Evolutionary conservation across 2,888 invertebrate species (phyloP).

Genomic region (Phaonia tiefii): DNA sequence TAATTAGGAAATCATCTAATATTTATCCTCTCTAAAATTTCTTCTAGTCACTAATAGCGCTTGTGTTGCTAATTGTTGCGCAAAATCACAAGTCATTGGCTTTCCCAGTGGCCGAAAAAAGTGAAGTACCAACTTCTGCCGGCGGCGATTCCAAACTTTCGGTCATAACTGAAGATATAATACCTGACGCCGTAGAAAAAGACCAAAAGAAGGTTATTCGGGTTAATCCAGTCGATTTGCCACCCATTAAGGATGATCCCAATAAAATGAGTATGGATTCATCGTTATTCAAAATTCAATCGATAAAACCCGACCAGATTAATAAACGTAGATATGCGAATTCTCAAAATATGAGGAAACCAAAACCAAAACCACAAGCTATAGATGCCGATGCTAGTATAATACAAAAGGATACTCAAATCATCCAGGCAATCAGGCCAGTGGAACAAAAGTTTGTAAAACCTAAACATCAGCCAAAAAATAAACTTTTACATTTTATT

Average conservation of each 20-base stretch:
- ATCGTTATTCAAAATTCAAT: conserved; percentile 75
- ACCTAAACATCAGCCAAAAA: conserved; percentile 66
- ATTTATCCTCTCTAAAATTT: conserved; percentile 6
- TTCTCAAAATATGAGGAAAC: conserved; percentile 72
- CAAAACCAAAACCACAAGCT: conserved; percentile 51
- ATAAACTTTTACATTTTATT: conserved; percentile 74
- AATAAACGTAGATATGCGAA: conserved; percentile 70
- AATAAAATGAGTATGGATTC: conserved; percentile 72
- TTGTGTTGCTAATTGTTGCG: background rate
- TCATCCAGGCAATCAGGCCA: conserved; percentile 70
- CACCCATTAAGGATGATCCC: conserved; percentile 69
- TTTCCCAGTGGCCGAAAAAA: conserved; percentile 24
- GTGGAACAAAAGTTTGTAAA: conserved; percentile 70
- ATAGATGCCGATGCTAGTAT: conserved; percentile 38
- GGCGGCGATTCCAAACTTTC: conserved; percentile 15
- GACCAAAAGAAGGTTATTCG: conserved; percentile 77
- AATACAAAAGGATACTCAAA: conserved; percentile 68
- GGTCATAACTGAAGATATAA: conserved; percentile 75
- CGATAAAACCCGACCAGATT: conserved; percentile 69
- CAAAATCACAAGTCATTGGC: conserved; percentile 36
- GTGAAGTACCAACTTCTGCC: background rate
- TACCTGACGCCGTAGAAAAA: conserved; percentile 73
- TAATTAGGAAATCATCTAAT: background rate
- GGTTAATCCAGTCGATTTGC: conserved; percentile 75
- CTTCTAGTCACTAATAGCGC: conserved; percentile 26